A percentile compares a stretch with the other conserved stretches of the same genome.
These are phyloP conservation scores for Ptychobarbus kaznakovi DNA, from an alignment of 2,797 vertebrate species.

Conservation along the genomic window DNA sequence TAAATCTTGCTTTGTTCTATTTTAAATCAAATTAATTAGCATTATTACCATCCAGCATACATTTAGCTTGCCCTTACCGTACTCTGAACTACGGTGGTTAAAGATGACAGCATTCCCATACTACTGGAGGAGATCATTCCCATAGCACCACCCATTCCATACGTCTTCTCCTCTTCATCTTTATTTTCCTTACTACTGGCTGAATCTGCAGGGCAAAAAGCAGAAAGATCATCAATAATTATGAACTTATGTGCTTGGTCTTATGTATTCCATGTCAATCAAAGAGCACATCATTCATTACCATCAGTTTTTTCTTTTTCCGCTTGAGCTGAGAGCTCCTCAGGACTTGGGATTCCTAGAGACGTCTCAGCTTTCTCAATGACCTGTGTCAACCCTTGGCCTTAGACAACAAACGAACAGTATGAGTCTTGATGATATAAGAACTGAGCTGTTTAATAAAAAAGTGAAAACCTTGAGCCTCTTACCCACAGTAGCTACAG, in stretches of 20 bases:
- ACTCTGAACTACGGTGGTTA: constrained; percentile 91
- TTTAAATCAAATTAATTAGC: neutral
- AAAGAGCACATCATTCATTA: constrained; percentile 31
- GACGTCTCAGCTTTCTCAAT: constrained; percentile 97
- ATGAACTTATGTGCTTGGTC: neutral
- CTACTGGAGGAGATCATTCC: constrained; percentile 87
- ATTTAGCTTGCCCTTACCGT: constrained; percentile 79
- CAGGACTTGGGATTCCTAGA: constrained; percentile 91
- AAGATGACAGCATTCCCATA: constrained; percentile 89
- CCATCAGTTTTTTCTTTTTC: constrained; percentile 71
- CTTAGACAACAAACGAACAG: constrained; percentile 67
- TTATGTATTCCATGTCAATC: neutral
- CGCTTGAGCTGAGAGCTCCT: constrained; percentile 81
- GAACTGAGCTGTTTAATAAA: neutral
- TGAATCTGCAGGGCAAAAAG: constrained; percentile 51
- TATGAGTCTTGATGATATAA: neutral
- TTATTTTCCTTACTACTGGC: constrained; percentile 49
- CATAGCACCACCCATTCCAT: constrained; percentile 80
- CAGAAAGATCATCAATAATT: neutral
- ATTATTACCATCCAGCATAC: neutral
- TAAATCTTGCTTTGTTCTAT: neutral
- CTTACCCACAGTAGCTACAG: constrained; percentile 95
- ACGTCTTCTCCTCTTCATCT: constrained; percentile 67
- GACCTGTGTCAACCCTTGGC: constrained; percentile 92
- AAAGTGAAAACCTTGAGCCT: constrained; percentile 1